phyloP scores from a whole-genome alignment of 2,113 vertebrate species.

The Nothocercus nigrocapillus region DNA sequence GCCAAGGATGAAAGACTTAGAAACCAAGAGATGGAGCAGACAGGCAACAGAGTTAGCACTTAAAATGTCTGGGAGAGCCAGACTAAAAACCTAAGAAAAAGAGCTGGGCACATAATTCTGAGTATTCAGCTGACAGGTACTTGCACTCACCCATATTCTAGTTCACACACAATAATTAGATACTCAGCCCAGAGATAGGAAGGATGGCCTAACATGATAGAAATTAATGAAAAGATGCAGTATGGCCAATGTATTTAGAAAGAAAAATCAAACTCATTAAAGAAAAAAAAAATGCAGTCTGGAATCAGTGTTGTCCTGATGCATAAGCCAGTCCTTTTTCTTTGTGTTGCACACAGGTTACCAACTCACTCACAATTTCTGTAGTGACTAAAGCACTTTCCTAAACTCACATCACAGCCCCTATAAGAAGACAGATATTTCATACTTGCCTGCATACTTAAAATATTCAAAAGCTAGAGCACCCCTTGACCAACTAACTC shows the following conservation, averaged over 20 bases:
- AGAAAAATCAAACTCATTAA: neutral
- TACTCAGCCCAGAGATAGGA: neutral
- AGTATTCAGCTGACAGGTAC: neutral
- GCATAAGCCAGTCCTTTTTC: neutral
- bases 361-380: conserved; percentile 10
- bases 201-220: neutral
- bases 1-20: neutral
- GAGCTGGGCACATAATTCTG: neutral
- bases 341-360: neutral
- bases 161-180: neutral
- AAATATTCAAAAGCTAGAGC: conserved; percentile 16
- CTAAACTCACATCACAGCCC: conserved; percentile 43
- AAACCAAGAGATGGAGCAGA: neutral
- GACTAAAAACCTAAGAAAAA: neutral
- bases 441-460: neutral
- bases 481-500: neutral
- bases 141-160: neutral
- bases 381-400: conserved; percentile 51
- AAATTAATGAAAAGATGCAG: neutral
- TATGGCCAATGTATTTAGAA: neutral
- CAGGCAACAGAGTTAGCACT: neutral
- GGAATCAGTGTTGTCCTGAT: neutral
- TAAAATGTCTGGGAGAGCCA: neutral
- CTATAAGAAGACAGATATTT: conserved; percentile 18
- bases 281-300: neutral